Evolutionary conservation across 2,797 vertebrate genomes (phyloP), one percentile per base, ranked within the genome.

Genomic region (Balearica regulorum): DNA sequence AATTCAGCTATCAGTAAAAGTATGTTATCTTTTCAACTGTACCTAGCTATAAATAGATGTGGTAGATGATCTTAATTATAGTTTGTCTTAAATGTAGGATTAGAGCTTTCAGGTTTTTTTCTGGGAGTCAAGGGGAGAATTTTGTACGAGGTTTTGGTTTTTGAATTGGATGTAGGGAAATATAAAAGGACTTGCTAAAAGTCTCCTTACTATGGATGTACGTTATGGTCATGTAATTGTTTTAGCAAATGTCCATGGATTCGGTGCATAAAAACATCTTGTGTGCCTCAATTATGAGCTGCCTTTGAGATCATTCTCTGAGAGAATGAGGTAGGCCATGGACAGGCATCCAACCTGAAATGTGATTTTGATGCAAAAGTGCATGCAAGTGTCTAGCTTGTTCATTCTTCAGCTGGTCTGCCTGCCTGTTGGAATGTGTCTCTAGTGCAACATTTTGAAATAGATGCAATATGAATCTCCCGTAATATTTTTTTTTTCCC

Each of bases 21-120:
- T 80, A 58, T 96, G 72, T 84, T 90, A 82, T 68, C 77, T 94
- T 89, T 94, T 90, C 62, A 71, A 26, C 85, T 79, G 72, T 39
- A 89, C 83, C 62, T 94, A 65, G 55, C 62, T 94, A 70, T 94
- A 94, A 87, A 90, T 90, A 97, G 93, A 94, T 68, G 70, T 41
- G 22, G 54, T 93, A 83, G 83, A 95, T 84, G 70, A 76, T 94
- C 86, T 92, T 98, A 95, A 96, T 97, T 96, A 83, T 49, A 90
- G 86, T 78, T 94, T 91, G 44, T 29, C 29, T 92, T 66, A 87
- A 96, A 95, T 95, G 46, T 49, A 73, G 90, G 55, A 75, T 61
- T 92, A 49, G 33, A 94, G 64, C 41, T 87, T 96, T 3, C 5
- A 19, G 24, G 3, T 37, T 65, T 25, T 73, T 68, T 90, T 20